phyloP scores from a whole-genome alignment of 2,797 vertebrate genomes.

The Pitangus sulphuratus region DNA sequence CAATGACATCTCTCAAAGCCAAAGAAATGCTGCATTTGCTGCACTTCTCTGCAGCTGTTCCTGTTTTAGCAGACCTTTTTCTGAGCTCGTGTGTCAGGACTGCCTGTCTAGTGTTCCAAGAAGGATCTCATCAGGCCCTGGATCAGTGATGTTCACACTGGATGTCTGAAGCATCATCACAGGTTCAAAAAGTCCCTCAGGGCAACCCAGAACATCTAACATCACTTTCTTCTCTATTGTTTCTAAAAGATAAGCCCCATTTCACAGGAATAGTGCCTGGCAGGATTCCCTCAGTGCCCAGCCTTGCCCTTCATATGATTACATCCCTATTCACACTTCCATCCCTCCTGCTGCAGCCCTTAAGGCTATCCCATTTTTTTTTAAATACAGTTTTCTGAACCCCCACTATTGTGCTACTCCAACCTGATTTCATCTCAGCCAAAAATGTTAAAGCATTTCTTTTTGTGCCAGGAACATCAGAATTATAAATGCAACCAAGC shows the following conservation, averaged over 20 bases:
- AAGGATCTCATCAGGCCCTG: background rate
- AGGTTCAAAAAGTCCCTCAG: background rate
- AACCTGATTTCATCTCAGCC: background rate
- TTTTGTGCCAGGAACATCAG: background rate
- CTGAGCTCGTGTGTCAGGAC: background rate
- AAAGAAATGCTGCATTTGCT: background rate
- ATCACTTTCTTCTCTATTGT: background rate
- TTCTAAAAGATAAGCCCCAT: background rate
- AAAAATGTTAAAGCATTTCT: background rate
- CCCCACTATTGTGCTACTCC: background rate
- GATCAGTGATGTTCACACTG: background rate
- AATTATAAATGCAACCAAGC: background rate
- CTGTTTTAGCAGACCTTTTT: background rate
- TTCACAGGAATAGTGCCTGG: background rate
- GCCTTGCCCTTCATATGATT: background rate
- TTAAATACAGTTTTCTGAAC: background rate
- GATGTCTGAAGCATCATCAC: background rate
- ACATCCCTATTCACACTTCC: background rate
- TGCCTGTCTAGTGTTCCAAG: background rate
- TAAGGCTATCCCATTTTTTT: background rate
- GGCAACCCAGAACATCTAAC: background rate
- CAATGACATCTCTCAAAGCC: background rate
- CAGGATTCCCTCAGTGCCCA: background rate
- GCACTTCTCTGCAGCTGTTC: background rate
- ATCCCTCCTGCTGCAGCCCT: background rate